Evolutionary conservation across 2,888 invertebrate species (phyloP), one percentile per base, ranked within the genome.

Genomic region (Adelphocoris suturalis): DNA sequence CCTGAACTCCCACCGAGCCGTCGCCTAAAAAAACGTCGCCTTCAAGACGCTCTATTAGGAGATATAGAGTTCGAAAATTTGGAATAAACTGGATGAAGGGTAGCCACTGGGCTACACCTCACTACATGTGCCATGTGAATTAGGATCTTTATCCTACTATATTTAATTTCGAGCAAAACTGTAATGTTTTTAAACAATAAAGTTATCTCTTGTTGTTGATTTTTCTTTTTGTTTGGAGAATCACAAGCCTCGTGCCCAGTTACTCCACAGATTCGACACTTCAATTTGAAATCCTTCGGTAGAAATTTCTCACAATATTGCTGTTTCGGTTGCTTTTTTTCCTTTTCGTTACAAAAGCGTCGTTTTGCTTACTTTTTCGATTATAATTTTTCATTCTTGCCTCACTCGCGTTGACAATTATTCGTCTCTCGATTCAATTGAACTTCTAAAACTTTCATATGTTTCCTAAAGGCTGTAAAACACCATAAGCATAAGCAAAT

Each of bases 381-480:
- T 57, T 16, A 57, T 57, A 9, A 4, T 13, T 57, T 16, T 57
- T 11, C 4, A 14, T 13, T 16, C 57, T 9, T 16, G 57, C 78
- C 16, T 76, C 78, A 76, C 23, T 76, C 23, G 3, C 3, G 78
- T 75, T 76, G 78, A 23, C 11, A 76, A n/a, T n/a, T n/a, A 16
- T 37, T 76, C 78, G 46, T 76, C 78, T 76, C 78, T 76, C 12
- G 78, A 76, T 76, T 76, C 78, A 4, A 76, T 19, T 19, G 78
- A 14, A 14, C 28, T 13, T 76, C 78, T 76, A 16, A 76, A 76
- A 16, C 23, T 76, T 19, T 76, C 78, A 16, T 76, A 19, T 13
- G 28, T 4, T 4, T 76, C 23, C 13, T 9, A 13, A 3, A 76
- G 78, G 16, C 78, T 76, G 46, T 76, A 76, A 4, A 76, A 46